phyloP scores from a whole-genome alignment of 2,888 invertebrate species.

The Drosophila helvetica region DNA sequence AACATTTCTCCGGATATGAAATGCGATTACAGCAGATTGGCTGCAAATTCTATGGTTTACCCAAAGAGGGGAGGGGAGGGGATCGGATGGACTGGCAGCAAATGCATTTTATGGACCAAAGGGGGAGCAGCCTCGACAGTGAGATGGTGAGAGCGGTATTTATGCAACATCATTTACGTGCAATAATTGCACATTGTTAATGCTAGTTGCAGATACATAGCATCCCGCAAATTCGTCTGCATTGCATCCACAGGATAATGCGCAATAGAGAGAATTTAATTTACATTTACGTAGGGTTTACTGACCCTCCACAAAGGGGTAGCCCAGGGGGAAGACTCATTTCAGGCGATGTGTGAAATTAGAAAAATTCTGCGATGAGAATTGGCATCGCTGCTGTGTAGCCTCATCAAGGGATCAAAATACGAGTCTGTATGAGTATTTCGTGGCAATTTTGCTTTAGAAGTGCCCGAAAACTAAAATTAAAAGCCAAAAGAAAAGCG shows the following conservation, averaged over 20 bases:
- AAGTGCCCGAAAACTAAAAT: slow-evolving; percentile 2
- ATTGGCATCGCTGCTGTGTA: slow-evolving; percentile 22
- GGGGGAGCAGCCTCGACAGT: neutral
- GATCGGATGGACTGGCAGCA: neutral
- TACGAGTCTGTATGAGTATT: slow-evolving; percentile 22
- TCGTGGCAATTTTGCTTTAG: slow-evolving; percentile 3
- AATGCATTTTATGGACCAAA: slow-evolving; percentile 8
- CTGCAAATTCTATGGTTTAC: slow-evolving; percentile 5
- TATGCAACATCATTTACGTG: slow-evolving; percentile 69
- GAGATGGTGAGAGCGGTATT: slow-evolving; percentile 34
- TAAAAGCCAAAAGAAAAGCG: neutral
- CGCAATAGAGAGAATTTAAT: slow-evolving; percentile 8
- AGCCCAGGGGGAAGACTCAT: slow-evolving; percentile 21
- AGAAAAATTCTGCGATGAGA: slow-evolving; percentile 52
- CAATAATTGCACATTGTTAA: slow-evolving; percentile 55
- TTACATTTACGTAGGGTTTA: neutral
- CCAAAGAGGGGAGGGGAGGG: neutral
- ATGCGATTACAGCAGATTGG: slow-evolving; percentile 1
- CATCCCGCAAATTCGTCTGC: slow-evolving; percentile 24
- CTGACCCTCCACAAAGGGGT: slow-evolving; percentile 3
- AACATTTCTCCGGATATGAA: slow-evolving; percentile 37
- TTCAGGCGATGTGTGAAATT: slow-evolving; percentile 70
- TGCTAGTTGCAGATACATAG: slow-evolving; percentile 10
- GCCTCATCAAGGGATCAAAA: slow-evolving; percentile 24
- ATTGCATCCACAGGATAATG: slow-evolving; percentile 7